Percentiles rank a stretch among this genome's conserved stretches.
Conservation (phyloP, 1,140 invertebrate species). For the Drosophila asahinai region DNA sequence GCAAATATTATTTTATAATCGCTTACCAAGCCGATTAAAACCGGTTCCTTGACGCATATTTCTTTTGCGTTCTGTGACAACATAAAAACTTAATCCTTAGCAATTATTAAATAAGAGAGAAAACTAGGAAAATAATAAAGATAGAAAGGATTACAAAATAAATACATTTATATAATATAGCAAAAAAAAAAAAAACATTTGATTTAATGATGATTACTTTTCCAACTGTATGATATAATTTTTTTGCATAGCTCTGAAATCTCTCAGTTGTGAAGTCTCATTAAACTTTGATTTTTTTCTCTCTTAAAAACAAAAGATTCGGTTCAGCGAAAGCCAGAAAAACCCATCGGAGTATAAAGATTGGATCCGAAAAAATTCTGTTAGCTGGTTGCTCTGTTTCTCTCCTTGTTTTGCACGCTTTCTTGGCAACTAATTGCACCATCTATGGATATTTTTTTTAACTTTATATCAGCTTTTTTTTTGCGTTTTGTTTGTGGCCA, state of each 20-base stretch:
- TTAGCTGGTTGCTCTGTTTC: slow-evolving; percentile 34
- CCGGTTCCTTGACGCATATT: slow-evolving; percentile 2
- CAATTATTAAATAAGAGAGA: background rate
- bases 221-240: background rate
- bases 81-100: background rate
- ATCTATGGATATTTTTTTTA: slow-evolving; percentile 36
- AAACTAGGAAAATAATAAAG: background rate
- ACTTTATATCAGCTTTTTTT: slow-evolving; percentile 7
- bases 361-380: slow-evolving; percentile 31
- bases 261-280: background rate
- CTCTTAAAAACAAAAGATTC: background rate
- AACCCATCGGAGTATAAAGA: slow-evolving; percentile 40
- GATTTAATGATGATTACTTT: background rate
- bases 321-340: slow-evolving; percentile 3
- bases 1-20: slow-evolving; percentile 3
- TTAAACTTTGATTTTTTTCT: background rate
- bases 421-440: slow-evolving; percentile 75
- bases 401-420: slow-evolving; percentile 63
- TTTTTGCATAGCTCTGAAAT: background rate
- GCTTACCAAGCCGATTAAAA: slow-evolving; percentile 10
- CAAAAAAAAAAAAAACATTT: background rate
- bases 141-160: background rate
- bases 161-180: no score
- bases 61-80: slow-evolving; percentile 5
- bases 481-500: slow-evolving; percentile 68